A percentile compares a stretch with the other conserved stretches of the same genome.
Conservation (phyloP, 2,888 invertebrate genomes). For the Operophtera brumata region DNA sequence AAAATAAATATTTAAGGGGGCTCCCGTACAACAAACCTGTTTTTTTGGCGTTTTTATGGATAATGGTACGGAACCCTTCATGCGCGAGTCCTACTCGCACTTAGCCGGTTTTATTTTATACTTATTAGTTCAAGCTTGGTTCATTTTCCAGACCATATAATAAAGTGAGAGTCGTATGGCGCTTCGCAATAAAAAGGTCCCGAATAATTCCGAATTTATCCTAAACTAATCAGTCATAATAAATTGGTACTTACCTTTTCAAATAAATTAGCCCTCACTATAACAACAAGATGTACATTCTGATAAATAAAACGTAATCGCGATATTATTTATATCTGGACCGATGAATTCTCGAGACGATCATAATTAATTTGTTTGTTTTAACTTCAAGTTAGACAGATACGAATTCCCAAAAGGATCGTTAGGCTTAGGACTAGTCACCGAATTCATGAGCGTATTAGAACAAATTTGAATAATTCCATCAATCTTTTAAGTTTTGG, state of each 20-base stretch:
- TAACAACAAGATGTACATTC: slow-evolving; percentile 11
- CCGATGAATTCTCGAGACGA: slow-evolving; percentile 23
- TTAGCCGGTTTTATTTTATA: too few species aligned
- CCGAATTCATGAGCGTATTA: slow-evolving; percentile 13
- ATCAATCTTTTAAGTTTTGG: slow-evolving; percentile 2
- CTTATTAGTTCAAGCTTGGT: too few species aligned
- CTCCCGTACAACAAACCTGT: too few species aligned
- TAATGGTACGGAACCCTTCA: too few species aligned
- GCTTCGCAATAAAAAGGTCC: background rate
- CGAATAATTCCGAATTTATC: background rate
- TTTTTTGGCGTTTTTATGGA: too few species aligned
- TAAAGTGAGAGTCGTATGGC: too few species aligned
- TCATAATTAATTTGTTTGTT: slow-evolving; percentile 32
- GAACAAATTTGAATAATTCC: slow-evolving; percentile 20
- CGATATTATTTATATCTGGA: slow-evolving; percentile 23
- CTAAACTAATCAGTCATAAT: background rate
- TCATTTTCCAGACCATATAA: too few species aligned
- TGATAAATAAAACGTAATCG: slow-evolving; percentile 18
- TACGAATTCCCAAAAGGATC: slow-evolving; percentile 28
- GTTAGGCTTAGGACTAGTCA: slow-evolving; percentile 22
- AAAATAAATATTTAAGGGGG: too few species aligned
- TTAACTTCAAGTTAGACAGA: slow-evolving; percentile 26
- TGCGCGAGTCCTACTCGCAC: too few species aligned
- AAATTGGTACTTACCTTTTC: background rate
- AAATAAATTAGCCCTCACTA: background rate